A percentile compares a stretch with the other conserved stretches of the same genome.
Evolutionary conservation across 2,888 invertebrate species (phyloP).

Genomic region (Exocentrus adspersus): DNA sequence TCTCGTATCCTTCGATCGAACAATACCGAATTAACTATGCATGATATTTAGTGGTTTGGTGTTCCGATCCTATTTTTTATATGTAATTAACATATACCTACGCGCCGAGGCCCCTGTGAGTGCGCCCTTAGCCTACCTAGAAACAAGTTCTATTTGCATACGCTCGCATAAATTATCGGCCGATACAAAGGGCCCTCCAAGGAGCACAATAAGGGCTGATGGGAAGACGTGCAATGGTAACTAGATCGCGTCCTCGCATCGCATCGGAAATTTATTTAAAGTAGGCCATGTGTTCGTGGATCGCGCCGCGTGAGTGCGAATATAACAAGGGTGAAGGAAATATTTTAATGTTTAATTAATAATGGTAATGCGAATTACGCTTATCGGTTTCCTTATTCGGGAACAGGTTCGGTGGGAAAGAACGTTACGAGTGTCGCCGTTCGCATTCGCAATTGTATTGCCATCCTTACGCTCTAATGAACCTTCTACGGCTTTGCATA

Average conservation of each 20-base stretch:
- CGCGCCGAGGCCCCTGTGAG: conserved; percentile 27
- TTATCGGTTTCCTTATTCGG: conserved; percentile 41
- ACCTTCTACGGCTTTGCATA: too few species aligned
- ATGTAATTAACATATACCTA: conserved; percentile 14
- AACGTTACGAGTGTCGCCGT: conserved; percentile 6
- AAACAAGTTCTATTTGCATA: conserved; percentile 47
- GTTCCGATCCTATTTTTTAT: conserved; percentile 10
- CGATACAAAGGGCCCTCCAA: conserved; percentile 38
- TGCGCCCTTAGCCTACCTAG: conserved; percentile 40
- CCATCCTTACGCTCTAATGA: neutral
- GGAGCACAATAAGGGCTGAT: conserved; percentile 40
- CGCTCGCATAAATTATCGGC: conserved; percentile 45
- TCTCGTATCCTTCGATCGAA: conserved; percentile 35
- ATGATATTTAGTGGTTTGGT: conserved; percentile 45
- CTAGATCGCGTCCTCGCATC: conserved; percentile 37
- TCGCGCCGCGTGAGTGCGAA: conserved; percentile 37
- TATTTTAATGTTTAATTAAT: conserved; percentile 42
- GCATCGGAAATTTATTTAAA: conserved; percentile 43
- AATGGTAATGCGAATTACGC: conserved; percentile 34
- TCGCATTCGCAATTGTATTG: neutral
- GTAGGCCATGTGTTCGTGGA: conserved; percentile 42
- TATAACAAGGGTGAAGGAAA: conserved; percentile 42
- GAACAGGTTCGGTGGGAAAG: conserved; percentile 42
- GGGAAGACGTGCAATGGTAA: conserved; percentile 39
- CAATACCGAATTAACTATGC: conserved; percentile 50